Evolutionary conservation across 1,140 invertebrate species (phyloP).

Genomic region (Polyergus mexicanus): DNA sequence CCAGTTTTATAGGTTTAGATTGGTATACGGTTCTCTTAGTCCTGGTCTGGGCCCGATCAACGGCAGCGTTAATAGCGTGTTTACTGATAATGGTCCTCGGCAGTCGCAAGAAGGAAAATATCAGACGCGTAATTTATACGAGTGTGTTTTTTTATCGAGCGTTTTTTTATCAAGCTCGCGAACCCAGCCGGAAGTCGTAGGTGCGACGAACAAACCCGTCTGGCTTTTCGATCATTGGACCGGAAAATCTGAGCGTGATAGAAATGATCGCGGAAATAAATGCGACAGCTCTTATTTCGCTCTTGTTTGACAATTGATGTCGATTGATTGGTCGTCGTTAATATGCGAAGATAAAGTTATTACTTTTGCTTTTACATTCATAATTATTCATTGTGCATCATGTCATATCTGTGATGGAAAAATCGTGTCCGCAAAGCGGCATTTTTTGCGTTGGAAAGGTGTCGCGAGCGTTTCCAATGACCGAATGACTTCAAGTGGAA

Average conservation of each 20-base stretch:
- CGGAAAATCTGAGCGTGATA: background rate
- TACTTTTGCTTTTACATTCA: background rate
- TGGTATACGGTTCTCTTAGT: slow-evolving; percentile 70
- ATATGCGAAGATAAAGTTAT: slow-evolving; percentile 9
- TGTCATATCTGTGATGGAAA: background rate
- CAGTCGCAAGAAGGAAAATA: slow-evolving; percentile 28
- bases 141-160: background rate
- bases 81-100: slow-evolving; percentile 71
- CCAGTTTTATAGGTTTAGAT: slow-evolving; percentile 81
- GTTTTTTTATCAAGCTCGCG: background rate
- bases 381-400: slow-evolving; percentile 60
- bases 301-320: slow-evolving; percentile 24
- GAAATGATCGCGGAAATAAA: slow-evolving; percentile 12
- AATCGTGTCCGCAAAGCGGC: background rate
- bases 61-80: slow-evolving; percentile 68
- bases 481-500: slow-evolving; percentile 38
- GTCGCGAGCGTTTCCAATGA: slow-evolving; percentile 29
- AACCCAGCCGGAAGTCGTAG: slow-evolving; percentile 59
- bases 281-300: slow-evolving; percentile 11
- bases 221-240: slow-evolving; percentile 13
- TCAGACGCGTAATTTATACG: slow-evolving; percentile 62
- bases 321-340: slow-evolving; percentile 6
- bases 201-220: background rate
- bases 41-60: slow-evolving; percentile 27
- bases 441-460: slow-evolving; percentile 23